phyloP scores from a whole-genome alignment of 2,888 invertebrate species.

The Hylaea fasciaria region DNA sequence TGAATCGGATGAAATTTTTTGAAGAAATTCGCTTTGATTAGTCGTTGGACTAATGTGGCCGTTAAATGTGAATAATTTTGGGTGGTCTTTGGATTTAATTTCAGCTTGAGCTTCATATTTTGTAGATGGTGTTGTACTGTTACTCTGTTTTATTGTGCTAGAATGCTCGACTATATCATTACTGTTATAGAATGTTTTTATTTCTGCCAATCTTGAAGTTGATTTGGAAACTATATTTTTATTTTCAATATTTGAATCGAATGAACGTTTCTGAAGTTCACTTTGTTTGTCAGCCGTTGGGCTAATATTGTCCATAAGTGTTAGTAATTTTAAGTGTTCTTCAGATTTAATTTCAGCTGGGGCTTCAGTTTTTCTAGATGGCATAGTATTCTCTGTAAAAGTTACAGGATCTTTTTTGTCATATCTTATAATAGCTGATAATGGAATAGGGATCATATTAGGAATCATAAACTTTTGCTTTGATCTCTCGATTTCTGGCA shows the following conservation, averaged over 20 bases:
- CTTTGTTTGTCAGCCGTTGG: not conserved
- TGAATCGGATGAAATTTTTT: not conserved
- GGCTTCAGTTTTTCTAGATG: not conserved
- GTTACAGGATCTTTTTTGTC: not conserved
- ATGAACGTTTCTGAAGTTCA: not conserved
- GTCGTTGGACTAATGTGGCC: not conserved
- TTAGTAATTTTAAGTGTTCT: not conserved
- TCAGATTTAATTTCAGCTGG: not conserved
- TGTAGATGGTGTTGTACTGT: not conserved
- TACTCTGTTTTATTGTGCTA: too few relatives aligned
- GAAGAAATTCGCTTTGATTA: not conserved
- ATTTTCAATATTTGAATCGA: not conserved
- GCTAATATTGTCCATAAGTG: not conserved
- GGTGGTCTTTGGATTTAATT: not conserved
- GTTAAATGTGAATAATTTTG: not conserved
- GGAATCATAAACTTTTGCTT: not conserved
- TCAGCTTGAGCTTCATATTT: not conserved
- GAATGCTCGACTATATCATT: not conserved
- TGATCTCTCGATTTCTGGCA: not conserved
- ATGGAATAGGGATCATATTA: conserved; percentile 3
- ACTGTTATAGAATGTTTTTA: conserved; percentile 2
- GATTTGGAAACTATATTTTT: not conserved
- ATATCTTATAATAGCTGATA: not conserved
- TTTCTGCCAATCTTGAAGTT: not conserved
- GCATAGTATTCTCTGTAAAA: not conserved